These are phyloP conservation scores for Daboia siamensis DNA, from an alignment of 2,113 vertebrate genomes.

Conservation along the genomic window DNA sequence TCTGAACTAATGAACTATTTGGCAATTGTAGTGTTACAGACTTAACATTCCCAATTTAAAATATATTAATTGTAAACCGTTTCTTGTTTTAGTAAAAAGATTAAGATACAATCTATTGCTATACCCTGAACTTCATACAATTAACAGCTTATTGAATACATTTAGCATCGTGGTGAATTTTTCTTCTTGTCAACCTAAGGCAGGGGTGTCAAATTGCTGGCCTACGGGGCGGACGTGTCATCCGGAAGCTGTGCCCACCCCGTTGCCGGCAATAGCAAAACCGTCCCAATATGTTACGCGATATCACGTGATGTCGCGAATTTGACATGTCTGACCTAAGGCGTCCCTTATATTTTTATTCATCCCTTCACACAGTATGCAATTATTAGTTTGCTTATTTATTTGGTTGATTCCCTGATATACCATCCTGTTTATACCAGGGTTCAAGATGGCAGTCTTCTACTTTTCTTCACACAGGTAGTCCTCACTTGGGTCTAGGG, in stretches of 20 bases:
- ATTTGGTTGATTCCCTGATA: background rate
- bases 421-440: background rate
- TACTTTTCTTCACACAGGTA: background rate
- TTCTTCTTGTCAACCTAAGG: background rate
- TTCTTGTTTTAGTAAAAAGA: background rate
- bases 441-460: background rate
- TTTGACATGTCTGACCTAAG: background rate
- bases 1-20: background rate
- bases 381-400: background rate
- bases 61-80: background rate
- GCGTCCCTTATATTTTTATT: background rate
- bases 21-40: background rate
- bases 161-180: background rate
- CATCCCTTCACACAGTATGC: background rate
- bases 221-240: too few species aligned
- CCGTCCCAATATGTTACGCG: too few species aligned
- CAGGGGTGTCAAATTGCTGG: too few species aligned
- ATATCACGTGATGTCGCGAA: too few species aligned
- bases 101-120: background rate
- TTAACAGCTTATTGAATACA: background rate
- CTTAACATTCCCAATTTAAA: background rate
- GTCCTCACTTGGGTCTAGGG: background rate
- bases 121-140: background rate
- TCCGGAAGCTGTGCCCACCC: too few species aligned
- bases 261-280: too few species aligned